These are phyloP conservation scores for Romanogobio albipinnatus DNA, from an alignment of 2,113 vertebrate species.

Conservation along the genomic window DNA sequence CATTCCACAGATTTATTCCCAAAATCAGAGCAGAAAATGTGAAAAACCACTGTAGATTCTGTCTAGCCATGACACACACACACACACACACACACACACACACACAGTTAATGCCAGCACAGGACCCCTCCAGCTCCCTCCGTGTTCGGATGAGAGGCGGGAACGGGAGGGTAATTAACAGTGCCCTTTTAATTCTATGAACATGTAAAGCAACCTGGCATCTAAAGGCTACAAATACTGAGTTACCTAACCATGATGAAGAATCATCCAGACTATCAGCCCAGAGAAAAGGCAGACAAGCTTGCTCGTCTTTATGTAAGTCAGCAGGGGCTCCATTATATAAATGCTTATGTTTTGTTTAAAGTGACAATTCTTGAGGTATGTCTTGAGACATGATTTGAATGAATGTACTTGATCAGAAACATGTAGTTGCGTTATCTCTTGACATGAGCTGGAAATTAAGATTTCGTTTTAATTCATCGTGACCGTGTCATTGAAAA, in stretches of 20 bases:
- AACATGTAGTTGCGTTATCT: neutral
- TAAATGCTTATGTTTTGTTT: neutral
- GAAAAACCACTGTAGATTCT: neutral
- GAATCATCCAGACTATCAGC: neutral
- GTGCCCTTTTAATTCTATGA: conserved; percentile 33
- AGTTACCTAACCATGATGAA: conserved; percentile 8
- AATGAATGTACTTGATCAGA: neutral
- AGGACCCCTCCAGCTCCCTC: conserved; percentile 22
- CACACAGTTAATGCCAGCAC: neutral
- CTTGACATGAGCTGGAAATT: conserved; percentile 17
- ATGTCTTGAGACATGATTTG: neutral
- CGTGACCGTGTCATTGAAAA: conserved; percentile 45
- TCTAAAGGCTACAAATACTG: conserved; percentile 12
- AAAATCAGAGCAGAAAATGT: neutral
- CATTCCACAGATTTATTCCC: neutral
- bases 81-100: too few relatives aligned
- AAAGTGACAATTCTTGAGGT: too few relatives aligned
- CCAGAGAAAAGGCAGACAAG: neutral
- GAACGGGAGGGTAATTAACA: conserved; percentile 32
- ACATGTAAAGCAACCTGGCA: conserved; percentile 18
- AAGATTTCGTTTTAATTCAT: conserved; percentile 32
- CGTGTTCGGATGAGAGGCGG: neutral
- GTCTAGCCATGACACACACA: neutral
- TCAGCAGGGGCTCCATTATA: neutral
- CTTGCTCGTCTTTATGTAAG: neutral